phyloP scores from a whole-genome alignment of 2,888 invertebrate species.

The Rhagonycha fulva region DNA sequence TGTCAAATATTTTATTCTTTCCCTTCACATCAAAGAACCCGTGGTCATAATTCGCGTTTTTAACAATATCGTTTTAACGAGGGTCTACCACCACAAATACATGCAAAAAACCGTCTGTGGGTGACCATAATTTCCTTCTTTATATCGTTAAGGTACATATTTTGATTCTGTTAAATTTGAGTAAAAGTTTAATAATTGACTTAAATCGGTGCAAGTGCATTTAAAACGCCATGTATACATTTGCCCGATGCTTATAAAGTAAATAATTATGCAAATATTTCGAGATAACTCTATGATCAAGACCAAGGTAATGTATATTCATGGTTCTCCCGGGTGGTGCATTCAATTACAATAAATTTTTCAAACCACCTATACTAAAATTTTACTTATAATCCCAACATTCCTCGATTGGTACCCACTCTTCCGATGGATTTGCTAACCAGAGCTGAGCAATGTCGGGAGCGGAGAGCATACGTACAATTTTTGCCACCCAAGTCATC shows the following conservation, averaged over 20 bases:
- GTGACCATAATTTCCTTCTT: background rate
- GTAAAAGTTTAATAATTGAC: background rate
- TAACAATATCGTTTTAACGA: background rate
- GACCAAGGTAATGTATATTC: conserved; percentile 24
- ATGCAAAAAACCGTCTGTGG: background rate
- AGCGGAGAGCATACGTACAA: background rate
- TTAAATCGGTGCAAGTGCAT: background rate
- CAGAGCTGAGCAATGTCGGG: background rate
- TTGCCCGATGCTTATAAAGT: conserved; percentile 10
- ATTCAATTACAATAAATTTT: conserved; percentile 25
- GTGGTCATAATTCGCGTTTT: background rate
- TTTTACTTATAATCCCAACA: conserved; percentile 5
- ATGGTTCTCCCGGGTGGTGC: conserved; percentile 20
- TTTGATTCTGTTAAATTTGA: too few relatives aligned
- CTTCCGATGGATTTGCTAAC: background rate
- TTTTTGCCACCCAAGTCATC: too few relatives aligned
- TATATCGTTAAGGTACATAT: too few relatives aligned
- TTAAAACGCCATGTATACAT: background rate
- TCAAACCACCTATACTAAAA: conserved; percentile 21
- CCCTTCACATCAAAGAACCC: background rate
- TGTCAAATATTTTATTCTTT: background rate
- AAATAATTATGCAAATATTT: conserved; percentile 22
- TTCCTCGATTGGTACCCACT: background rate
- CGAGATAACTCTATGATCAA: conserved; percentile 13
- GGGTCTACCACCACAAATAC: background rate